Percentiles rank a stretch among this genome's conserved stretches.
Evolutionary conservation across 2,888 invertebrate species (phyloP).

Genomic region (Lordiphosa andalusiaca): DNA sequence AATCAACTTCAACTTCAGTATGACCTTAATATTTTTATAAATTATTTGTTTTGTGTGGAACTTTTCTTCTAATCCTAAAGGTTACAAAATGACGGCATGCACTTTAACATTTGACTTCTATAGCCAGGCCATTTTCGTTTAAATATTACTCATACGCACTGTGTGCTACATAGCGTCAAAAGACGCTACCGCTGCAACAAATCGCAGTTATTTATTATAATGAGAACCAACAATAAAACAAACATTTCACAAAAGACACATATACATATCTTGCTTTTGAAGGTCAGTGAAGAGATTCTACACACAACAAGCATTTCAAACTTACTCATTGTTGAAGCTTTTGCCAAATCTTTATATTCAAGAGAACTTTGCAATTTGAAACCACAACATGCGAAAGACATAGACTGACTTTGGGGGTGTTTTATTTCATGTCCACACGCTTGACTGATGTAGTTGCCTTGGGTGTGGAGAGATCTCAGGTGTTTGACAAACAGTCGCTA

Average conservation of each 20-base stretch:
- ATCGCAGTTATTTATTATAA: constrained; percentile 9
- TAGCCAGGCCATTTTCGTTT: not conserved
- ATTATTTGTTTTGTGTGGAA: no score
- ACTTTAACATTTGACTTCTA: constrained; percentile 19
- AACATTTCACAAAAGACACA: no score
- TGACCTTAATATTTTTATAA: no score
- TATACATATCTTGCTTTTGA: no score
- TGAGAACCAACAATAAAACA: constrained; percentile 17
- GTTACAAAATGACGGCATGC: not conserved
- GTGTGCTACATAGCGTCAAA: constrained; percentile 2
- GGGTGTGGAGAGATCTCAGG: constrained; percentile 32
- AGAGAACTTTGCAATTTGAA: no score
- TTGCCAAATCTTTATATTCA: no score
- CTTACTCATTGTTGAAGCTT: no score
- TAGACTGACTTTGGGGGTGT: not conserved
- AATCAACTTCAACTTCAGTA: no score
- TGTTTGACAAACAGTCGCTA: constrained; percentile 57
- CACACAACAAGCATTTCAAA: no score
- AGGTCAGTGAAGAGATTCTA: no score
- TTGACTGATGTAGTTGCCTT: constrained; percentile 17
- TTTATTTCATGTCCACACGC: constrained; percentile 19
- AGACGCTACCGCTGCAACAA: not conserved
- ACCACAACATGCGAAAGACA: no score
- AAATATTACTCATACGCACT: constrained; percentile 27
- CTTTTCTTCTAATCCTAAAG: no score